Evolutionary conservation across 2,113 vertebrate genomes (phyloP).

Genomic region (Phyllostomus discolor): DNA sequence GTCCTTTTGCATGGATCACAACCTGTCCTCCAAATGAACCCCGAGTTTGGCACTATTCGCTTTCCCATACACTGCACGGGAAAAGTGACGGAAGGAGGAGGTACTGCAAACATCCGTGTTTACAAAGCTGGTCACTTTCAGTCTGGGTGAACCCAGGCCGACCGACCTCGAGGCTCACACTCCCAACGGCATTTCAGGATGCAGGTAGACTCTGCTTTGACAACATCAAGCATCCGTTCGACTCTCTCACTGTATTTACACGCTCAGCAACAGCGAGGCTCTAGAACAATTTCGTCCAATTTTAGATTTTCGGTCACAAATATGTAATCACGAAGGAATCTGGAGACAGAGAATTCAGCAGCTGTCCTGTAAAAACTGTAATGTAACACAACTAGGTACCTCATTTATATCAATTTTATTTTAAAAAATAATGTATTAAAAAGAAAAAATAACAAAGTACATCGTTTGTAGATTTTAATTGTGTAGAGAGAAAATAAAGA

Average conservation of each 20-base stretch:
- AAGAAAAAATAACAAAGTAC: neutral
- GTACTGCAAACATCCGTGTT: neutral
- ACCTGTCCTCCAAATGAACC: neutral
- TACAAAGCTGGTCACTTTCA: neutral
- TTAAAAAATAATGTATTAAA: neutral
- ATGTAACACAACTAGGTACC: neutral
- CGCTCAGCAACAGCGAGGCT: neutral
- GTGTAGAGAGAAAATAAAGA: neutral
- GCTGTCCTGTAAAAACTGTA: neutral
- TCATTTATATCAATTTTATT: neutral
- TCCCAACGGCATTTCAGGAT: neutral
- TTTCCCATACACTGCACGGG: neutral
- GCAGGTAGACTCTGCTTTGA: neutral
- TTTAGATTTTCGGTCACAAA: neutral
- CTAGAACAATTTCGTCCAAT: neutral
- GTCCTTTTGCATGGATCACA: neutral
- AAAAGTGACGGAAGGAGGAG: neutral
- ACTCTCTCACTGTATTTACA: neutral
- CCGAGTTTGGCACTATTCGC: neutral
- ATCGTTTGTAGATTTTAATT: neutral
- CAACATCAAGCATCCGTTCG: neutral
- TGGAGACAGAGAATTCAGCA: neutral
- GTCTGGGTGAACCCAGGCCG: neutral
- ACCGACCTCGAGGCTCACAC: neutral
- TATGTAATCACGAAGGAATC: neutral